Evolutionary conservation across 2,888 invertebrate species (phyloP).

Genomic region (Rhagium mordax): DNA sequence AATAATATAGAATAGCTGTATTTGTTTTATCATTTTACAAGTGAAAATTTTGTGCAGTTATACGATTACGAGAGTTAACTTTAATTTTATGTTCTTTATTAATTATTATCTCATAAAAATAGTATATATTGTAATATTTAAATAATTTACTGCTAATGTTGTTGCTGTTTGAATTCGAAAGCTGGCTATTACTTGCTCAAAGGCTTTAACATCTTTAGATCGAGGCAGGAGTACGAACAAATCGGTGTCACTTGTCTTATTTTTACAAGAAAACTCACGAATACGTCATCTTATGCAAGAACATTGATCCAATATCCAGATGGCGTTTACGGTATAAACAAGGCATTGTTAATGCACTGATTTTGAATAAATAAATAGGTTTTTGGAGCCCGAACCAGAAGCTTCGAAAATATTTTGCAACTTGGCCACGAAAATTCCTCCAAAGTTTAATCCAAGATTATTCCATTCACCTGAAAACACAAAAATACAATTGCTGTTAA

Average conservation of each 20-base stretch:
- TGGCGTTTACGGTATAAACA: no score
- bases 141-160: neutral
- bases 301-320: no score
- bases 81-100: conserved; percentile 36
- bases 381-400: no score
- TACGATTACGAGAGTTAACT: conserved; percentile 33
- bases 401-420: no score
- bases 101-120: conserved; percentile 42
- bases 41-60: conserved; percentile 44
- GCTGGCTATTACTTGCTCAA: neutral
- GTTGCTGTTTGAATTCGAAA: conserved; percentile 2
- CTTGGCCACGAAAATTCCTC: no score
- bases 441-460: no score
- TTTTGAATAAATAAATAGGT: no score
- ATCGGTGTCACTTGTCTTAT: neutral
- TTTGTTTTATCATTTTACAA: conserved; percentile 46
- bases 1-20: conserved; percentile 50
- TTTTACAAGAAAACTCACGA: neutral
- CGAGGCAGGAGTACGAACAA: neutral
- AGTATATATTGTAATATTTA: conserved; percentile 9
- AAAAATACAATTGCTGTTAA: no score
- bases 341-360: no score
- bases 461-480: no score
- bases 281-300: neutral
- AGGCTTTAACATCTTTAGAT: neutral